Evolutionary conservation across 2,113 vertebrate genomes (phyloP).

Genomic region (Xenopus laevis): DNA sequence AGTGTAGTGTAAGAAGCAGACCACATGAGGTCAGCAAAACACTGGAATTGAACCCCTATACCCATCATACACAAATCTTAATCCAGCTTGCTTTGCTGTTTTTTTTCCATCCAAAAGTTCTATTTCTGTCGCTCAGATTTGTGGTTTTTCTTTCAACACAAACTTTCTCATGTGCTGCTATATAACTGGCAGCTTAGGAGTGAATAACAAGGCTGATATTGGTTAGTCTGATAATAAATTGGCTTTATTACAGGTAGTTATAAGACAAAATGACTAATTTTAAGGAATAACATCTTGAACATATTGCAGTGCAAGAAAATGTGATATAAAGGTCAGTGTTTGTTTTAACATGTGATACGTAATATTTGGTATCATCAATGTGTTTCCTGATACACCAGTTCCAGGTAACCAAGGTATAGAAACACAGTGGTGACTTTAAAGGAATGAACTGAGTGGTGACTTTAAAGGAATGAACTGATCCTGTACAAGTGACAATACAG

Average conservation of each 20-base stretch:
- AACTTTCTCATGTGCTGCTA: background rate
- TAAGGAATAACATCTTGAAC: background rate
- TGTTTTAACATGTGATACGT: no score
- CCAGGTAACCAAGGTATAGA: no score
- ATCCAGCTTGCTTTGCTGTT: background rate
- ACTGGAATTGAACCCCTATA: background rate
- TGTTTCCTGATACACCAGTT: no score
- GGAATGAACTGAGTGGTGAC: no score
- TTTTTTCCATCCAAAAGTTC: background rate
- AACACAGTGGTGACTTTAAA: no score
- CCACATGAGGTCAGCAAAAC: no score
- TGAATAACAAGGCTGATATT: background rate
- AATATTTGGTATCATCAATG: no score
- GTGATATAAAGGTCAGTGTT: no score
- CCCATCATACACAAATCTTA: background rate
- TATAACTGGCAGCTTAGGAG: background rate
- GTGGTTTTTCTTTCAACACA: background rate
- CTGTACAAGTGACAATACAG: no score
- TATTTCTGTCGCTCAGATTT: background rate
- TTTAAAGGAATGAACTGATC: no score
- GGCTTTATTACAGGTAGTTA: conserved; percentile 4
- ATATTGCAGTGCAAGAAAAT: background rate
- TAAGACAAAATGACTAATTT: conserved; percentile 3
- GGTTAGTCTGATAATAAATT: background rate
- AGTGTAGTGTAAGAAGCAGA: background rate